These are phyloP conservation scores for Sphaerodactylus townsendi DNA, from an alignment of 2,113 vertebrate species.

Conservation along the genomic window DNA sequence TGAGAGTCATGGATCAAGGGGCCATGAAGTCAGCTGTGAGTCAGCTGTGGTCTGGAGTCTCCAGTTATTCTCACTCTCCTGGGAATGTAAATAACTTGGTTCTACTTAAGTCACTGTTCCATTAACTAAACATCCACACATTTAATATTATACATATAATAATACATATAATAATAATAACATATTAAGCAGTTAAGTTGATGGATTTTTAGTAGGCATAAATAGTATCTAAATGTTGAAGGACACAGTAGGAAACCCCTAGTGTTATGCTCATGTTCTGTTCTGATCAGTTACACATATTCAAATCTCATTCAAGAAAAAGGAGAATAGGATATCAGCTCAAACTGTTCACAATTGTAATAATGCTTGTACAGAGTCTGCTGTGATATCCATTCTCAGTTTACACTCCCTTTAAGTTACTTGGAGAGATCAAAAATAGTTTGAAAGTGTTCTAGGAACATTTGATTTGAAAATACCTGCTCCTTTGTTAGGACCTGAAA, in stretches of 20 bases:
- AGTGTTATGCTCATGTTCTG: neutral
- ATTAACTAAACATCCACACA: neutral
- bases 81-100: neutral
- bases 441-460: conserved; percentile 39
- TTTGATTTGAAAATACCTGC: conserved; percentile 28
- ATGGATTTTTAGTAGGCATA: neutral
- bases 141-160: no score
- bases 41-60: no score
- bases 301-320: neutral
- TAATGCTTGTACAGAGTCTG: neutral
- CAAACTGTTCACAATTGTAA: neutral
- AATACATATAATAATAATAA: no score
- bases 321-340: neutral
- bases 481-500: conserved; percentile 35
- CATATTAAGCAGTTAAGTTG: neutral
- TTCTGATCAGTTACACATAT: neutral
- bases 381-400: neutral
- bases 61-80: no score
- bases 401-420: conserved; percentile 3
- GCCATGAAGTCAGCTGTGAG: no score
- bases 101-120: neutral
- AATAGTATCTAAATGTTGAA: neutral
- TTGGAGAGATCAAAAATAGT: conserved; percentile 13
- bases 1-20: no score
- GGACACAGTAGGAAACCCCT: neutral